These are phyloP conservation scores for Daphoenositta chrysoptera DNA, from an alignment of 2,113 vertebrate genomes.

Conservation along the genomic window DNA sequence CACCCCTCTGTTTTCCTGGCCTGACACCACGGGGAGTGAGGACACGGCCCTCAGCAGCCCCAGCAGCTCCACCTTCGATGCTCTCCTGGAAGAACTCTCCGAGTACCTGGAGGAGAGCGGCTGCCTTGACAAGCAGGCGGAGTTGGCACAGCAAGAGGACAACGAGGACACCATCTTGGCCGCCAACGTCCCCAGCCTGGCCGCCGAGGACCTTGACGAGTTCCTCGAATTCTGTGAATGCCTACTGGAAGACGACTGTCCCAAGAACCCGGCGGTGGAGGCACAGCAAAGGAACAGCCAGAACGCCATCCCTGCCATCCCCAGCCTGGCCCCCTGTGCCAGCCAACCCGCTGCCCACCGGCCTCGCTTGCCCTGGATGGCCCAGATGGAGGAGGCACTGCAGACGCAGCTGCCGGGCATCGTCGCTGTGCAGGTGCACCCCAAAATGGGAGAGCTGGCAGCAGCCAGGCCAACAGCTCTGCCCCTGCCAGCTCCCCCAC, in stretches of 20 bases:
- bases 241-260: background rate
- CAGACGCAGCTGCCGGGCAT: accelerated
- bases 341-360: accelerated
- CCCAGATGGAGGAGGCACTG: background rate
- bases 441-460: background rate
- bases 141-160: background rate
- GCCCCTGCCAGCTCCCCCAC: background rate
- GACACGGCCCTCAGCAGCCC: background rate
- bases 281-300: background rate
- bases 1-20: background rate
- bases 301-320: background rate
- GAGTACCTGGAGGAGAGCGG: background rate
- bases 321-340: background rate
- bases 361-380: accelerated
- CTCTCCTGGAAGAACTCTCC: background rate
- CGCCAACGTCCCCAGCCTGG: background rate
- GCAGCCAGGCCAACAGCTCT: background rate
- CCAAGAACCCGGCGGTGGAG: background rate
- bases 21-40: accelerated
- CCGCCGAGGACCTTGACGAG: background rate
- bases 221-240: background rate
- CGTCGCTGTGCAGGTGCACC: accelerated
- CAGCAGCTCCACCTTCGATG: background rate
- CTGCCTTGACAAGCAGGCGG: background rate
- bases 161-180: background rate